These are phyloP conservation scores for Heliothis peltigera DNA, from an alignment of 2,888 invertebrate genomes.

Conservation along the genomic window DNA sequence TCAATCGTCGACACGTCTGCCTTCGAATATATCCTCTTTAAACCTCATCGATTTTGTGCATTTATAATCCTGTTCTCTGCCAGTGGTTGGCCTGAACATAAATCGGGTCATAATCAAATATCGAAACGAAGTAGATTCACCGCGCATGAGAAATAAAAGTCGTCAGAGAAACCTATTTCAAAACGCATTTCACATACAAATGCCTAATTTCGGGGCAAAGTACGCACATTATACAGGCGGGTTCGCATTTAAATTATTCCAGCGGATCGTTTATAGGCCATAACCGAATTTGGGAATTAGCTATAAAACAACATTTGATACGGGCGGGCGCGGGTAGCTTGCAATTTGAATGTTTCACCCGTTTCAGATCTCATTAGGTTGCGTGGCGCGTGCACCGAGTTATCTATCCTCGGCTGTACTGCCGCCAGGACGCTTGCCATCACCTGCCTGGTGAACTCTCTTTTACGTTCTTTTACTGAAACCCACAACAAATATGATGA, in stretches of 20 bases:
- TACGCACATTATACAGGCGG: constrained; percentile 89
- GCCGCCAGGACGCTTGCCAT: constrained; percentile 20
- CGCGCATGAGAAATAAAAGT: constrained; percentile 82
- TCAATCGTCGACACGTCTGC: too few species aligned
- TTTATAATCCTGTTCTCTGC: not conserved
- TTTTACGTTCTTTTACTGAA: not conserved
- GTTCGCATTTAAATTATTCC: constrained; percentile 90
- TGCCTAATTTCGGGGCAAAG: constrained; percentile 89
- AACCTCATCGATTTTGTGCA: too few species aligned
- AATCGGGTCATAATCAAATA: constrained; percentile 31
- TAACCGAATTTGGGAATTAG: constrained; percentile 90
- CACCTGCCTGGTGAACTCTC: constrained; percentile 23
- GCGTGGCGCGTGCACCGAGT: constrained; percentile 84
- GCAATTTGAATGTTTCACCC: constrained; percentile 89
- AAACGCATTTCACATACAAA: constrained; percentile 90
- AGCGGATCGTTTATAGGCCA: constrained; percentile 90
- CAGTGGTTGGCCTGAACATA: not conserved
- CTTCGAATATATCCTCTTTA: too few species aligned
- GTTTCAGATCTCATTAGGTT: constrained; percentile 86
- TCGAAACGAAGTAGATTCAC: constrained; percentile 64
- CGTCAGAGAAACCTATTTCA: constrained; percentile 85
- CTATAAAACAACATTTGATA: constrained; percentile 90
- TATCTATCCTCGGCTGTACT: constrained; percentile 65
- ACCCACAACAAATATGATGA: not conserved
- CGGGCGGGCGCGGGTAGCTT: constrained; percentile 88